These are phyloP conservation scores for Drosophila ohnishii DNA, from an alignment of 1,140 invertebrate species.

Conservation along the genomic window DNA sequence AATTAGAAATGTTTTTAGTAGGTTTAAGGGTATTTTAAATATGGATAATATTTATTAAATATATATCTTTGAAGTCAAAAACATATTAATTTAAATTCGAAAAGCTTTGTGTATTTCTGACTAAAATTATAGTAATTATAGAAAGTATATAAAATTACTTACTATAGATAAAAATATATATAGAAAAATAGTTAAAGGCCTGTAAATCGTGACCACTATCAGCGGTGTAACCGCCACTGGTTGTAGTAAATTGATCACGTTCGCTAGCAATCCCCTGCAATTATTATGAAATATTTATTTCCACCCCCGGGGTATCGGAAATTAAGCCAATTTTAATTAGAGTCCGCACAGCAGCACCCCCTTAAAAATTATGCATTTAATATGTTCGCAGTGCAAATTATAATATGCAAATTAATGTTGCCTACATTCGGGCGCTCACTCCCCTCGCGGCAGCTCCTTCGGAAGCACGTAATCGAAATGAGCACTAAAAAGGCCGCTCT, in stretches of 20 bases:
- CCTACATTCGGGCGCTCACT: slow-evolving; percentile 35
- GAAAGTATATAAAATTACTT: background rate
- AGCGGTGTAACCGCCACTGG: background rate
- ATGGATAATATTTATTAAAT: background rate
- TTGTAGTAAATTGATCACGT: slow-evolving; percentile 16
- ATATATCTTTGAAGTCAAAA: background rate
- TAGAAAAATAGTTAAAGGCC: background rate
- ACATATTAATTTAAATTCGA: background rate
- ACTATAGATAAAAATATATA: too few relatives aligned
- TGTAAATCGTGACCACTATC: background rate
- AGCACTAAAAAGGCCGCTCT: slow-evolving; percentile 42
- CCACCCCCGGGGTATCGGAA: slow-evolving; percentile 48
- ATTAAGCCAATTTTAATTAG: slow-evolving; percentile 76
- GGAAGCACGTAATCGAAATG: slow-evolving; percentile 64
- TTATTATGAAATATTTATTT: slow-evolving; percentile 58
- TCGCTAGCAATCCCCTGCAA: slow-evolving; percentile 12
- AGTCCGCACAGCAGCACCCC: slow-evolving; percentile 5
- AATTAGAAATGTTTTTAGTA: background rate
- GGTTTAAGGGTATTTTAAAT: background rate
- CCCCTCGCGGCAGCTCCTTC: background rate
- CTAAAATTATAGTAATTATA: background rate
- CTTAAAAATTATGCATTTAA: slow-evolving; percentile 67
- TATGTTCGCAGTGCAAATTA: slow-evolving; percentile 62
- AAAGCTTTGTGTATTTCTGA: too few relatives aligned
- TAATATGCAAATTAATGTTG: slow-evolving; percentile 71